A percentile compares a stretch with the other conserved stretches of the same genome.
Conservation (phyloP, 2,113 vertebrate species). For the Osmerus eperlanus region DNA sequence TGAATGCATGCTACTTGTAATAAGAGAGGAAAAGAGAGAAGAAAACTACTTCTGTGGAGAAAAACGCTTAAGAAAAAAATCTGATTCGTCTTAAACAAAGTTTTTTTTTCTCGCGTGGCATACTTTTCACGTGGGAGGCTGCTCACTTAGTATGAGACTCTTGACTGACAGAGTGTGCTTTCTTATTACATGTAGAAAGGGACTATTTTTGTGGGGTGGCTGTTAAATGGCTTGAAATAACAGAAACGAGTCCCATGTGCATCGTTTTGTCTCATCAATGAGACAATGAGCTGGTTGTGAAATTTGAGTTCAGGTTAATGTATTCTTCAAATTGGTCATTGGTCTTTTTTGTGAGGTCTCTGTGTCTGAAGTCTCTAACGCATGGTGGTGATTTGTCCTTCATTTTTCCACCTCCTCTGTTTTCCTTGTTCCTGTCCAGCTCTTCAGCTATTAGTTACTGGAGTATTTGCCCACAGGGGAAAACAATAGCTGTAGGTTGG, state of each 20-base stretch:
- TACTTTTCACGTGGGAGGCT: neutral
- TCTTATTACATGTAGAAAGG: neutral
- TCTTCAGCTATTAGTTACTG: neutral
- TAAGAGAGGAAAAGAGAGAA: neutral
- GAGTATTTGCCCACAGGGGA: constrained; percentile 15
- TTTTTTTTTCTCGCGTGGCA: neutral
- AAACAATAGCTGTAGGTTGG: neutral
- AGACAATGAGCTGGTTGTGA: too few relatives aligned
- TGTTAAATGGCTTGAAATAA: neutral
- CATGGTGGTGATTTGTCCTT: too few relatives aligned
- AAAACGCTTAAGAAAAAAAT: neutral
- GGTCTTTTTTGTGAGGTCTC: too few relatives aligned
- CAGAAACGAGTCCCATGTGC: too few relatives aligned
- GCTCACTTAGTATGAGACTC: neutral
- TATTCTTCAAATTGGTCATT: too few relatives aligned
- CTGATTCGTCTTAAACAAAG: neutral
- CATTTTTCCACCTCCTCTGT: too few relatives aligned
- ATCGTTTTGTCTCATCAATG: too few relatives aligned
- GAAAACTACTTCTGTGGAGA: neutral
- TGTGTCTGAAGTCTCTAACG: too few relatives aligned
- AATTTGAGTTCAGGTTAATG: too few relatives aligned
- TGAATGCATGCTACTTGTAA: too few relatives aligned
- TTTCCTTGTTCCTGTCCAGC: too few relatives aligned
- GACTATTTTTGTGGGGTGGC: neutral
- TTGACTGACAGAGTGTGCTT: too few relatives aligned